phyloP scores from a whole-genome alignment of 2,888 invertebrate species.

The Nomada fucata region DNA sequence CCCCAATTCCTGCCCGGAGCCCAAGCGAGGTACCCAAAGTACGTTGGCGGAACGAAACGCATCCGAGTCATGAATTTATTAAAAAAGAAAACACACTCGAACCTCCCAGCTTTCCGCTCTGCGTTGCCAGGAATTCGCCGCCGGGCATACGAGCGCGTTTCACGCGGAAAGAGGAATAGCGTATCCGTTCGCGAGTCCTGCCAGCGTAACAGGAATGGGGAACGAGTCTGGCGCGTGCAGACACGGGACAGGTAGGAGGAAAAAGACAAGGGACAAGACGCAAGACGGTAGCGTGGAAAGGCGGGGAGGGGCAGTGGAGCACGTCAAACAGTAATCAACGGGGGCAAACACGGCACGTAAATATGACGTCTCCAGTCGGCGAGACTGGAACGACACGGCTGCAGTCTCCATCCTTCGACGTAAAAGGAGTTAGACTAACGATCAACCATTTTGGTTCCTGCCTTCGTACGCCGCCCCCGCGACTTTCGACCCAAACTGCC shows the following conservation, averaged over 20 bases:
- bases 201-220: not conserved
- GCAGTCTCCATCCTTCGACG: conserved; percentile 27
- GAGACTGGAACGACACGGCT: conserved; percentile 23
- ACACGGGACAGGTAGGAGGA: conserved; percentile 3
- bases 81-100: no score
- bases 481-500: not conserved
- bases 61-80: not conserved
- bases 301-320: conserved; percentile 61
- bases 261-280: conserved; percentile 50
- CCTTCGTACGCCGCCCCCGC: no score
- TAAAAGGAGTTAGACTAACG: conserved; percentile 37
- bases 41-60: no score
- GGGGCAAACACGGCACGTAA: conserved; percentile 77
- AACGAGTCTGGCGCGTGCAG: not conserved
- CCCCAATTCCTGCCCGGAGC: no score
- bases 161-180: not conserved
- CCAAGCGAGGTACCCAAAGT: no score
- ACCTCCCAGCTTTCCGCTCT: not conserved
- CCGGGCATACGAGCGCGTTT: not conserved
- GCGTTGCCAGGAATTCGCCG: not conserved
- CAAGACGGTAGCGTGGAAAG: conserved; percentile 53
- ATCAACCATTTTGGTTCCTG: conserved; percentile 29
- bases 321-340: conserved; percentile 79
- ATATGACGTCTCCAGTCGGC: conserved; percentile 71
- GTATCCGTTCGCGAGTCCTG: not conserved